Percentiles rank a stretch among this genome's conserved stretches.
phyloP scores from a whole-genome alignment of 2,888 invertebrate species.

The Drepanosiphum platanoidis region DNA sequence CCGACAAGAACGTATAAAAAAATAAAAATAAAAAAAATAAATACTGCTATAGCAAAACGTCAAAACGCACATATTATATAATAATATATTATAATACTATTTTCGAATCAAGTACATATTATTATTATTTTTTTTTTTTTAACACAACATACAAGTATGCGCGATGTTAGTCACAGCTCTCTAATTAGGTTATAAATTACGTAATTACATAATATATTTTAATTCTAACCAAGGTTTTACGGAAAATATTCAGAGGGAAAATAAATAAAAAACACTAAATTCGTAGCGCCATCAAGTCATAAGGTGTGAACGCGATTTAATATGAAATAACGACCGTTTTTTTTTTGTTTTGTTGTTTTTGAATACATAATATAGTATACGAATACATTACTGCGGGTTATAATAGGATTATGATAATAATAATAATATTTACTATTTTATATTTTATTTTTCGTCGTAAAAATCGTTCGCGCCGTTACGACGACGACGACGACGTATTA shows the following conservation, averaged over 20 bases:
- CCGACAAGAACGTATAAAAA: not conserved
- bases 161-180: not conserved
- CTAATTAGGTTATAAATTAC: not conserved
- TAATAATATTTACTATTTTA: not conserved
- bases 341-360: not conserved
- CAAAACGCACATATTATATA: no score
- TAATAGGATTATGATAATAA: no score
- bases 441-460: not conserved
- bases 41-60: slow-evolving; percentile 1
- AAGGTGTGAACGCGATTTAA: not conserved
- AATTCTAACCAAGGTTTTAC: no score
- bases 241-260: no score
- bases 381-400: not conserved
- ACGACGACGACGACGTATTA: not conserved
- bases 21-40: not conserved
- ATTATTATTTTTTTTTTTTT: not conserved
- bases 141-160: not conserved
- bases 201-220: no score
- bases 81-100: not conserved
- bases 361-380: not conserved
- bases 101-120: not conserved
- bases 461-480: not conserved
- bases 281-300: not conserved
- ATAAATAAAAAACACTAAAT: not conserved
- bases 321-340: not conserved